Percentiles rank a stretch among this genome's conserved stretches.
Conservation (phyloP, 2,113 vertebrate species). For the Strix uralensis region DNA sequence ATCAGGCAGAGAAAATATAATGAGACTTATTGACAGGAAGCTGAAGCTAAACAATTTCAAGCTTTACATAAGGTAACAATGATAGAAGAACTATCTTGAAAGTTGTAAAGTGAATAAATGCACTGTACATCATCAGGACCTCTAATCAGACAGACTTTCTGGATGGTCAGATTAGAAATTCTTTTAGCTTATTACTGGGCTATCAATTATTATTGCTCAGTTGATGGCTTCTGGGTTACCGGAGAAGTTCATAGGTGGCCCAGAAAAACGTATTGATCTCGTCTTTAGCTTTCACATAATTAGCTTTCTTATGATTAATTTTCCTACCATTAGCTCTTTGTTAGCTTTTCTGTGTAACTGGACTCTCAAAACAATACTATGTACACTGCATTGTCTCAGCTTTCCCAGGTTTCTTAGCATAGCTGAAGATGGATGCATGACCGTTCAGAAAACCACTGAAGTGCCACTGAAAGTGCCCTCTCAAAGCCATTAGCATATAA, state of each 20-base stretch:
- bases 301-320: background rate
- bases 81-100: background rate
- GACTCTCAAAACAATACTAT: background rate
- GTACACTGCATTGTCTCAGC: background rate
- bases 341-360: background rate
- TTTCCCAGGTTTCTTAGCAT: background rate
- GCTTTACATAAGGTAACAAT: background rate
- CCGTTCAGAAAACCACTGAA: background rate
- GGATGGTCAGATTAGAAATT: background rate
- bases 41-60: background rate
- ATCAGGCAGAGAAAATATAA: background rate
- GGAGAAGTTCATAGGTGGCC: background rate
- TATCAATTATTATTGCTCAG: background rate
- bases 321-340: background rate
- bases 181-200: background rate
- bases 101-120: background rate
- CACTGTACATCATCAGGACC: background rate
- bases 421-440: background rate
- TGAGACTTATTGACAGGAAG: background rate
- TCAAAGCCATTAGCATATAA: background rate
- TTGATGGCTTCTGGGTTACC: background rate
- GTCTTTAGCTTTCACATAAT: background rate
- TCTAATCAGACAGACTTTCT: background rate
- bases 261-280: background rate
- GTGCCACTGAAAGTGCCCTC: background rate